phyloP scores from a whole-genome alignment of 2,888 invertebrate species.

The Maniola hyperantus region DNA sequence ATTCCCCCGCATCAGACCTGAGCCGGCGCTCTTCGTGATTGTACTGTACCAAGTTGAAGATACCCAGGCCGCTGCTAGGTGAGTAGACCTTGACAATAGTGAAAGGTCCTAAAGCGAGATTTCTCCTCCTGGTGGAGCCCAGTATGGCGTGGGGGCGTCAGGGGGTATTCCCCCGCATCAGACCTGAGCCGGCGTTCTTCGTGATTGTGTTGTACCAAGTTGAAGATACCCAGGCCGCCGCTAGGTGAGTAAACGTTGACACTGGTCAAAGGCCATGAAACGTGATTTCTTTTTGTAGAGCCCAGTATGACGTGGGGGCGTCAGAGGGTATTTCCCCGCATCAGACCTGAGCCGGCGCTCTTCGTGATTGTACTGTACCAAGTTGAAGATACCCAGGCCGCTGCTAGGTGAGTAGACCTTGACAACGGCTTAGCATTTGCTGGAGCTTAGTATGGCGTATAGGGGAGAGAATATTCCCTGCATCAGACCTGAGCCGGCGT shows the following conservation, averaged over 20 bases:
- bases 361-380: slow-evolving; percentile 61
- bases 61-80: slow-evolving; percentile 56
- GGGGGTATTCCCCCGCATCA: slow-evolving; percentile 62
- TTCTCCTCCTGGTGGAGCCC: slow-evolving; percentile 62
- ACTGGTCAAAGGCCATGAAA: slow-evolving; percentile 58
- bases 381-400: slow-evolving; percentile 55
- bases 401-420: slow-evolving; percentile 60
- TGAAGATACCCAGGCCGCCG: slow-evolving; percentile 51
- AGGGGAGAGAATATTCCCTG: slow-evolving; percentile 68
- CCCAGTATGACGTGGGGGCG: slow-evolving; percentile 65
- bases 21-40: slow-evolving; percentile 63
- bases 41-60: slow-evolving; percentile 57
- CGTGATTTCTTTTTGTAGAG: slow-evolving; percentile 59
- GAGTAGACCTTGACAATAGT: slow-evolving; percentile 54
- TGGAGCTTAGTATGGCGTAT: slow-evolving; percentile 62
- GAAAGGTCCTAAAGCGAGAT: slow-evolving; percentile 59
- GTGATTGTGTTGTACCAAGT: slow-evolving; percentile 59
- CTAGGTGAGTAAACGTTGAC: slow-evolving; percentile 60
- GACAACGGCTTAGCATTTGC: too few species aligned
- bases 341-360: slow-evolving; percentile 59
- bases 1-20: slow-evolving; percentile 60
- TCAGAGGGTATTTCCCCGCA: slow-evolving; percentile 58
- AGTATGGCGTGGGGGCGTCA: slow-evolving; percentile 59
- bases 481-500: slow-evolving; percentile 57
- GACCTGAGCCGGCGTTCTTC: slow-evolving; percentile 61